phyloP scores from a whole-genome alignment of 2,797 vertebrate species.

The Artibeus jamaicensis region DNA sequence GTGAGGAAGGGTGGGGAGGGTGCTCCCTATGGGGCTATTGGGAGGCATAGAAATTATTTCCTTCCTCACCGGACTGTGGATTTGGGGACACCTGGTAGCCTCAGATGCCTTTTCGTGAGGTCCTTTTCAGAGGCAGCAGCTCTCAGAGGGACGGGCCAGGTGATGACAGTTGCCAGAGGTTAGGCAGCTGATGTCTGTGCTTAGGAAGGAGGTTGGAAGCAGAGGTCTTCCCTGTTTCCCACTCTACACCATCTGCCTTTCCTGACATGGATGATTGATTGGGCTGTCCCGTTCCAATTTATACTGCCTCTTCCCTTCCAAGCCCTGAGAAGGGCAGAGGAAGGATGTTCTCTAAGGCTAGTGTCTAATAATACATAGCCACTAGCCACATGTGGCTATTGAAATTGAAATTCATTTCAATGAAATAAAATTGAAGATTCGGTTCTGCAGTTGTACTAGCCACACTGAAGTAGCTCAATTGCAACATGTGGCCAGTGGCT shows the following conservation, averaged over 20 bases:
- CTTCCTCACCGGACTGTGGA: conserved; percentile 57
- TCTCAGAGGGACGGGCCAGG: background rate
- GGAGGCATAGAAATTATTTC: conserved; percentile 52
- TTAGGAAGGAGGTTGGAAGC: conserved; percentile 67
- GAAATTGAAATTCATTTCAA: background rate
- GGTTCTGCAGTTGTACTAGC: background rate
- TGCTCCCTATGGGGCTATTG: background rate
- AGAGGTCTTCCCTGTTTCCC: conserved; percentile 47
- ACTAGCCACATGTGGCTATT: background rate
- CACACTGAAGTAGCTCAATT: background rate
- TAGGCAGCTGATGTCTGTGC: conserved; percentile 53
- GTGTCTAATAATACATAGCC: background rate
- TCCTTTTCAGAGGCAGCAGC: conserved; percentile 8
- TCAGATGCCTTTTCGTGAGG: conserved; percentile 58
- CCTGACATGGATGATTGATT: background rate
- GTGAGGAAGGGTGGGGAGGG: background rate
- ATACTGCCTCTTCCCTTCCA: background rate
- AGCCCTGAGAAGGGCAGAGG: background rate
- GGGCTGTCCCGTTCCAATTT: conserved; percentile 11
- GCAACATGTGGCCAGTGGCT: background rate
- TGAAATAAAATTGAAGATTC: background rate
- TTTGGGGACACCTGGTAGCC: conserved; percentile 72
- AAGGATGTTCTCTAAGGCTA: background rate
- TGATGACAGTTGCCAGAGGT: conserved; percentile 21
- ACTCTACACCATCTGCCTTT: conserved; percentile 63